Conservation (phyloP, 2,113 vertebrate genomes). For the Hyaena hyaena region DNA sequence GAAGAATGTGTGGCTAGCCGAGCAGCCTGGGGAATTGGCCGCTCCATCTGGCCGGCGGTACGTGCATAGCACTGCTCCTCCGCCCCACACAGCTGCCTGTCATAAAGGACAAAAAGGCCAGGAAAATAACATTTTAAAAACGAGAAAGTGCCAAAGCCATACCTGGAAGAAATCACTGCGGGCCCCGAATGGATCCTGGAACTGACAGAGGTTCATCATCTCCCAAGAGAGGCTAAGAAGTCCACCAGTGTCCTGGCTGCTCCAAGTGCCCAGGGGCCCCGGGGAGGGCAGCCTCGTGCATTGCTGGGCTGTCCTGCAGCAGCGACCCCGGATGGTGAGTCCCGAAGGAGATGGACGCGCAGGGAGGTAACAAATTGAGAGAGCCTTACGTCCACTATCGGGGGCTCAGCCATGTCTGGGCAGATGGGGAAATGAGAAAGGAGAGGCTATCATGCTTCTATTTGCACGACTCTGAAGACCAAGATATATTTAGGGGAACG, state of each 20-base stretch:
- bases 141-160: not conserved
- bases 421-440: not conserved
- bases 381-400: not conserved
- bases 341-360: not conserved
- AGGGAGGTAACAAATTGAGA: not conserved
- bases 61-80: not conserved
- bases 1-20: not conserved
- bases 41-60: slow-evolving; percentile 27
- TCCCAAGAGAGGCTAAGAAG: not conserved
- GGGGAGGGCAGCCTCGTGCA: fast-evolving
- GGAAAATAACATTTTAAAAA: not conserved
- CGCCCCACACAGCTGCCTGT: slow-evolving; percentile 4
- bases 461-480: not conserved
- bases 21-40: not conserved
- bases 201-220: not conserved
- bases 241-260: not conserved
- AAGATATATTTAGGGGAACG: not conserved
- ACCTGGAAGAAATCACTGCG: not conserved
- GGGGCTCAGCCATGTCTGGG: not conserved
- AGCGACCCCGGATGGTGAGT: not conserved
- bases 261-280: too few species aligned
- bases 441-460: not conserved
- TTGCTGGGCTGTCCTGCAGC: not conserved
- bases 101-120: not conserved
- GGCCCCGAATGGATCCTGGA: not conserved